Base-by-base conservation (phyloP, 2,797 vertebrate genomes). In the Pangasius djambal region DNA sequence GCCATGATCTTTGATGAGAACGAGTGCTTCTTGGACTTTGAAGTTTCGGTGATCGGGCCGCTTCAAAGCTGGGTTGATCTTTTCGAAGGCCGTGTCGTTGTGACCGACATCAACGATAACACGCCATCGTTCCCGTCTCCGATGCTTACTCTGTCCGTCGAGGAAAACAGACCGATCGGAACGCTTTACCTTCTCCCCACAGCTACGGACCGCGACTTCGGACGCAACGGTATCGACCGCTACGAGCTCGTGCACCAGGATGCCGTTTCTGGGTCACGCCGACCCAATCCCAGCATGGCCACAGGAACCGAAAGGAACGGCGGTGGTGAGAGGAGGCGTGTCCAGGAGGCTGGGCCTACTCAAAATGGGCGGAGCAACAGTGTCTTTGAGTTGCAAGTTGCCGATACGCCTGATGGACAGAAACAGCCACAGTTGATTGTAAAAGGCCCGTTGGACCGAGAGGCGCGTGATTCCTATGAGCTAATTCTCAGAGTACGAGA, bases 1-100 rank as follows among this genome's bases (percentile, higher is more conserved):
- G 98, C 99, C 95, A 98, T 98, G 98, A 98, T 99, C 92, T 99
- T 99, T 93, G 98, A 99, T 83, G 98, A 99, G 91, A 99, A 98
- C 16, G 98, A 99, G 94, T 99, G 98, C 77, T 99, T 99, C 96
- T 89, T 99, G 93, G 97, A 99, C 96, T 99, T 99, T 92, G 98
- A 99, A 92, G 98, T 99, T 93, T 99, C 98, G 0, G 98, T 99
- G 89, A 99, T 99, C 78, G 98, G 98, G 28, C 98, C 98, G 0
- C 96, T 98, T 87, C 98, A 99, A 95, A 99, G 98, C 95, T 99
- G 98, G 98, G 98, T 99, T 85, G 97, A 99, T 94, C 96, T 99
- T 87, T 98, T 99, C 37, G 98, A 99, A 92, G 98, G 98, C 63
- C 96, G 97, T 20, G 97, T 99, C 91, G 96, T 99, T 90, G 97